Conservation (phyloP, 2,888 invertebrate genomes). For the Podabrus alpinus region DNA sequence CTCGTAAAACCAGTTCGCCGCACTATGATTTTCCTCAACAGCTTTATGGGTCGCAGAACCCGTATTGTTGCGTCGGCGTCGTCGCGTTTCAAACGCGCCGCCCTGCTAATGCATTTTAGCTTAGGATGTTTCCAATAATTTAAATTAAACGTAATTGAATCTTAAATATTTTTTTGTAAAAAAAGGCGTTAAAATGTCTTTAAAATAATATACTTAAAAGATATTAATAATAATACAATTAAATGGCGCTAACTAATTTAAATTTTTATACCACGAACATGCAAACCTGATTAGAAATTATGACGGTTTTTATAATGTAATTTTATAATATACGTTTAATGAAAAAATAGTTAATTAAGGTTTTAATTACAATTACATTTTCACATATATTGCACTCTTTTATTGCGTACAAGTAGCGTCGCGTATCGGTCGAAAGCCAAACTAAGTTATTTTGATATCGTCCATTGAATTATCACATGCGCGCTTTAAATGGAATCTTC, state of each 20-base stretch:
- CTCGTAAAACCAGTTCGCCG: slow-evolving; percentile 51
- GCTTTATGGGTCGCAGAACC: slow-evolving; percentile 53
- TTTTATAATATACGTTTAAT: background rate
- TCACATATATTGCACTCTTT: background rate
- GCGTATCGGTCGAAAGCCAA: background rate
- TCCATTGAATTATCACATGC: background rate
- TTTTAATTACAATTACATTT: background rate
- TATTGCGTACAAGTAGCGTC: background rate
- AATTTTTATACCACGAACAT: background rate
- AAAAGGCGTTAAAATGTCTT: background rate
- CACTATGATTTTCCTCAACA: slow-evolving; percentile 55
- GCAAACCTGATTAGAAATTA: background rate
- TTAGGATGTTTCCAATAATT: background rate
- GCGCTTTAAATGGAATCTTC: background rate
- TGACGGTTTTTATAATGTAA: background rate
- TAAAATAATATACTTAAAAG: background rate
- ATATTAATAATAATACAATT: background rate
- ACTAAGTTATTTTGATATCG: background rate
- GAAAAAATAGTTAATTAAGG: background rate
- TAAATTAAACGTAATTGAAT: background rate
- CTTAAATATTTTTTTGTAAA: background rate
- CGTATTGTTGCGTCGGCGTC: slow-evolving; percentile 56
- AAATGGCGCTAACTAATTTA: background rate
- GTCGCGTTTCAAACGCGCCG: slow-evolving; percentile 49
- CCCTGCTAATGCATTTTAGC: slow-evolving; percentile 30